Evolutionary conservation across 2,113 vertebrate genomes (phyloP), one percentile per base, ranked within the genome.

Genomic region (Pseudopodoces humilis): DNA sequence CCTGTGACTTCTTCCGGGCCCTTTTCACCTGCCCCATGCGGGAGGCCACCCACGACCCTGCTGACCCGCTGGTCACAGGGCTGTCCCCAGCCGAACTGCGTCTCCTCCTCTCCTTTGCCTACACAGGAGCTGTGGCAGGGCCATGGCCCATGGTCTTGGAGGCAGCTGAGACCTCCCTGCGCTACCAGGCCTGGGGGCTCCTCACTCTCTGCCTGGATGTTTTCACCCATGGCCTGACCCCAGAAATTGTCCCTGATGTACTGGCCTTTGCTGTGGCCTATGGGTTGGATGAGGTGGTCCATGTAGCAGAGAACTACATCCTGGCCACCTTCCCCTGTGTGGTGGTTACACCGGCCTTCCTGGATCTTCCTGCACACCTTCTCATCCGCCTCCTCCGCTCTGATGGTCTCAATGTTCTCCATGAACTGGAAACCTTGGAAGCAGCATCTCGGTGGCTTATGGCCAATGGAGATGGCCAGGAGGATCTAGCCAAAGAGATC

Each of bases 11-110:
- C 97, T 99, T 99, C 96, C 97, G 98, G 13, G 98, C 98, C 24
- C 99, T 99, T 98, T 99, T 99, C 93, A 98, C 98, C 62, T 98
- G 98, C 13, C 99, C 99, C 43, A 99, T 99, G 99, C 97, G 78
- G 47, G 99, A 99, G 95, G 98, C 98, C 39, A 95, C 95, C 55
- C 98, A 99, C 13, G 46, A 96, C 79, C 95, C 96, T 2, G 27
- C 97, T 0, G 49, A 98, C 7, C 98, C 97, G 0, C 95, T 98
- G 44, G 88, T 90, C 18, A 98, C 97, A 0, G 84, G 90, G 76
- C 95, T 98, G 64, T 86, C 97, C 16, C 52, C 94, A 1, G 69
- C 95, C 2, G 99, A 99, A 89, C 97, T 99, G 59, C 97, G 47
- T 43, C 93, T 97, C 31, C 98, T 99, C 7, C 97, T 99, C 83